These are phyloP conservation scores for Aphelinus certus DNA, from an alignment of 1,140 invertebrate species.

Conservation along the genomic window DNA sequence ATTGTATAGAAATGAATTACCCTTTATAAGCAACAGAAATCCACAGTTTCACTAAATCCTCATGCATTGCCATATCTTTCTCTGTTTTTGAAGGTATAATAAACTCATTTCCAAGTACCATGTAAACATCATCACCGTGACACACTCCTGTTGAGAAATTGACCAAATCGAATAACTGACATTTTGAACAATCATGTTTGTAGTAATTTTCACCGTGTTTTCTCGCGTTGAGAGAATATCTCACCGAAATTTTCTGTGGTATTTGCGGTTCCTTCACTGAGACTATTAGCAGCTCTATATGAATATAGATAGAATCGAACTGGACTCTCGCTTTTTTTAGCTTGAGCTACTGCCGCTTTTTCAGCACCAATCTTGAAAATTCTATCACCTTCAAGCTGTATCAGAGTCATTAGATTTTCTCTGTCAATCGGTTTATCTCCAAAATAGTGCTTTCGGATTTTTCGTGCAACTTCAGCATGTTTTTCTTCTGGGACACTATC, in stretches of 20 bases:
- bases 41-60: constrained; percentile 10
- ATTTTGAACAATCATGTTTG: background rate
- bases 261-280: background rate
- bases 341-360: constrained; percentile 5
- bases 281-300: background rate
- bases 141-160: constrained; percentile 4
- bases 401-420: background rate
- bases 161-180: background rate
- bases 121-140: constrained; percentile 5
- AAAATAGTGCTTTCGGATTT: background rate
- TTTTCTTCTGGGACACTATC: background rate
- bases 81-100: background rate
- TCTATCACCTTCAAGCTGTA: constrained; percentile 1
- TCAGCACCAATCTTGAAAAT: background rate
- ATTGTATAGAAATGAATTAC: background rate
- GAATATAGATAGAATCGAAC: constrained; percentile 12
- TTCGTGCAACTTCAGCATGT: background rate
- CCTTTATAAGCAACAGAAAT: background rate
- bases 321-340: background rate
- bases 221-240: too few species aligned
- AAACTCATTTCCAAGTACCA: background rate
- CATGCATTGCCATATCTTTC: constrained; percentile 10
- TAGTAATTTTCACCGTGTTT: background rate
- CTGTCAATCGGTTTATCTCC: background rate
- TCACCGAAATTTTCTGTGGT: constrained; percentile 11